Evolutionary conservation across 23 tunicate genomes (phyloP).

Genomic region (Styela plicata): DNA sequence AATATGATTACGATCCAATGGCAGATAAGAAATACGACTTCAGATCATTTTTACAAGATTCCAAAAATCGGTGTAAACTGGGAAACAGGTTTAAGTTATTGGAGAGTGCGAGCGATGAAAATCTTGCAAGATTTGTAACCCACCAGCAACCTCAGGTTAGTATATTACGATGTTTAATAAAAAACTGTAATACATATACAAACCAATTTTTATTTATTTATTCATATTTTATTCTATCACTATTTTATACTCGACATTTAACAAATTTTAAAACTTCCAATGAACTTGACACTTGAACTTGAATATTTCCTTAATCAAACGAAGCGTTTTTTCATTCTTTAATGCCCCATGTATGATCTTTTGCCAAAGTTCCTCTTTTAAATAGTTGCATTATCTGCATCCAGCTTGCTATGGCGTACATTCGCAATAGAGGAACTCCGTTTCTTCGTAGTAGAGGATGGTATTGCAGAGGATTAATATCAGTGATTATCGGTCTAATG

Average conservation of each 20-base stretch:
- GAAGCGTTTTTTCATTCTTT: no score
- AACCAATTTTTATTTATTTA: no score
- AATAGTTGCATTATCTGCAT: no score
- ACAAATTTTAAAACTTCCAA: no score
- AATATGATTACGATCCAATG: conserved; percentile 13
- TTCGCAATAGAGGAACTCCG: conserved; percentile 51
- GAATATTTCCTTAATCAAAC: no score
- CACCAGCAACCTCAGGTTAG: conserved; percentile 87
- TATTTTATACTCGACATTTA: no score
- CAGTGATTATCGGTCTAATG: conserved; percentile 41
- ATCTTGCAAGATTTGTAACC: conserved; percentile 58
- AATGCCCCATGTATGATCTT: no score
- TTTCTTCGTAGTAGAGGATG: conserved; percentile 9
- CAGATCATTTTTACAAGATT: conserved; percentile 20
- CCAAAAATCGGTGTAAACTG: conserved; percentile 5
- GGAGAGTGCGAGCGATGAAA: conserved; percentile 54
- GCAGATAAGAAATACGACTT: conserved; percentile 6
- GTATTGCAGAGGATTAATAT: not conserved
- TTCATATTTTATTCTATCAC: no score
- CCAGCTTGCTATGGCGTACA: conserved; percentile 64
- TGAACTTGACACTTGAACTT: no score
- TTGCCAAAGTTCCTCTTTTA: no score
- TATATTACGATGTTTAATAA: no score
- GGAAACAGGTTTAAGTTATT: conserved; percentile 25
- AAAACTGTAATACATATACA: no score